Percentiles rank a stretch among this genome's conserved stretches.
phyloP scores from a whole-genome alignment of 2,888 invertebrate genomes.

The Ceramica pisi region DNA sequence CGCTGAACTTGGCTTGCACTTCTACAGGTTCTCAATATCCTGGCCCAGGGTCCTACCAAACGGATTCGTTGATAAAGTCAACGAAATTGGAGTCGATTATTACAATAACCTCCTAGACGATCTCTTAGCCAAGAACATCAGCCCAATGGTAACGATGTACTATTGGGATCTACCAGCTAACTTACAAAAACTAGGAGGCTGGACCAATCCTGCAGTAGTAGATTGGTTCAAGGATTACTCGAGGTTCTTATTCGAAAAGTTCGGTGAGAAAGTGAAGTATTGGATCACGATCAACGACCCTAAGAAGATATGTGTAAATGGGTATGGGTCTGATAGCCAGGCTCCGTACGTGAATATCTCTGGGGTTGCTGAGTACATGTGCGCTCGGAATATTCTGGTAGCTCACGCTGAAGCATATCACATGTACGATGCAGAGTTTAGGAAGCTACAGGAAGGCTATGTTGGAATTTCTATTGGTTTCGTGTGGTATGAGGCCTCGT shows the following conservation, averaged over 20 bases:
- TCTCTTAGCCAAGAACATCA: slow-evolving; percentile 89
- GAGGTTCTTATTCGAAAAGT: slow-evolving; percentile 85
- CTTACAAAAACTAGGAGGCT: slow-evolving; percentile 91
- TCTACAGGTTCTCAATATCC: slow-evolving; percentile 91
- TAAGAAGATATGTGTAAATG: slow-evolving; percentile 79
- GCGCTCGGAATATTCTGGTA: slow-evolving; percentile 88
- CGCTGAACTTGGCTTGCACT: slow-evolving; percentile 85
- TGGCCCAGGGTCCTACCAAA: slow-evolving; percentile 93
- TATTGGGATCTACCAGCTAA: slow-evolving; percentile 92
- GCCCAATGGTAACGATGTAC: slow-evolving; percentile 91
- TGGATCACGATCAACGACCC: slow-evolving; percentile 92
- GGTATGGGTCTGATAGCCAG: slow-evolving; percentile 76
- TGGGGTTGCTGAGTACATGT: slow-evolving; percentile 88
- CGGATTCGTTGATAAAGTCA: slow-evolving; percentile 88
- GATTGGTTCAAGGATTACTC: slow-evolving; percentile 91
- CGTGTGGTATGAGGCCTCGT: slow-evolving; percentile 88
- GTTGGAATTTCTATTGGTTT: slow-evolving; percentile 81
- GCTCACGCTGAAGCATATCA: slow-evolving; percentile 90
- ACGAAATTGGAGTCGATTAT: slow-evolving; percentile 91
- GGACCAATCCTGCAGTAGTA: slow-evolving; percentile 89
- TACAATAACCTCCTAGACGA: slow-evolving; percentile 92
- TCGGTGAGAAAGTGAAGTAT: slow-evolving; percentile 86
- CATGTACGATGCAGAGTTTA: slow-evolving; percentile 78
- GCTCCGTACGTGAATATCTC: slow-evolving; percentile 82
- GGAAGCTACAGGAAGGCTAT: slow-evolving; percentile 72